These are phyloP conservation scores for Meandrusa payeni DNA, from an alignment of 2,888 invertebrate species.

Conservation along the genomic window DNA sequence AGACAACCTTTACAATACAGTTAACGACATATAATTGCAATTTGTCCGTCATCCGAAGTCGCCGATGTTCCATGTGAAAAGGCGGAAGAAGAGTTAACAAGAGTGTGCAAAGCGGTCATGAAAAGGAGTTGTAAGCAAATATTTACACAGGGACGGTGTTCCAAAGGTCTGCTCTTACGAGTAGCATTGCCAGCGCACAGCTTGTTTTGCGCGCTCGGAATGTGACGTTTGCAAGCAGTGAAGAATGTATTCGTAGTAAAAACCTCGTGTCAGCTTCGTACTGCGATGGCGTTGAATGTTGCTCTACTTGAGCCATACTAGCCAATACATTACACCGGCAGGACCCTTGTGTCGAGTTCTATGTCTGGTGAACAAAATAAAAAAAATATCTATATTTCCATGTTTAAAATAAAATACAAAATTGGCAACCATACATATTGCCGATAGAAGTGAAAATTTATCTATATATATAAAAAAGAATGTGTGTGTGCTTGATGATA, in stretches of 20 bases:
- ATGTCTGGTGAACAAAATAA: too few relatives aligned
- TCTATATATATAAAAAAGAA: too few relatives aligned
- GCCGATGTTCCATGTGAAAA: slow-evolving; percentile 5
- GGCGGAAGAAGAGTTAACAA: slow-evolving; percentile 17
- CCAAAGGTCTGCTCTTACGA: slow-evolving; percentile 25
- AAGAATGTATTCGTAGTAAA: slow-evolving; percentile 58
- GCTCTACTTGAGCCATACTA: slow-evolving; percentile 54
- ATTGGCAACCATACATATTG: too few relatives aligned
- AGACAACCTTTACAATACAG: too few relatives aligned
- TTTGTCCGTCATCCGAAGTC: slow-evolving; percentile 34
- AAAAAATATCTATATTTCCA: too few relatives aligned
- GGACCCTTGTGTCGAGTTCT: too few relatives aligned
- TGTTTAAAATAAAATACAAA: too few relatives aligned
- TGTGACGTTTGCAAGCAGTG: slow-evolving; percentile 41
- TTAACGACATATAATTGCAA: slow-evolving; percentile 31
- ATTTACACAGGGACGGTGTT: slow-evolving; percentile 22
- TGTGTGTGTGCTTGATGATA: too few relatives aligned
- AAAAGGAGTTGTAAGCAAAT: slow-evolving; percentile 24
- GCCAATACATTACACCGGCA: too few relatives aligned
- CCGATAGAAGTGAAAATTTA: too few relatives aligned
- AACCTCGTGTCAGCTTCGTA: slow-evolving; percentile 47
- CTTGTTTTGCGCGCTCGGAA: slow-evolving; percentile 43
- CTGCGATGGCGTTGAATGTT: slow-evolving; percentile 26
- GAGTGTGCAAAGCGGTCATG: slow-evolving; percentile 19
- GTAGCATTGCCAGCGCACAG: slow-evolving; percentile 32